Base-by-base conservation (phyloP, 2,797 vertebrate genomes). In the Sus cebifrons region DNA sequence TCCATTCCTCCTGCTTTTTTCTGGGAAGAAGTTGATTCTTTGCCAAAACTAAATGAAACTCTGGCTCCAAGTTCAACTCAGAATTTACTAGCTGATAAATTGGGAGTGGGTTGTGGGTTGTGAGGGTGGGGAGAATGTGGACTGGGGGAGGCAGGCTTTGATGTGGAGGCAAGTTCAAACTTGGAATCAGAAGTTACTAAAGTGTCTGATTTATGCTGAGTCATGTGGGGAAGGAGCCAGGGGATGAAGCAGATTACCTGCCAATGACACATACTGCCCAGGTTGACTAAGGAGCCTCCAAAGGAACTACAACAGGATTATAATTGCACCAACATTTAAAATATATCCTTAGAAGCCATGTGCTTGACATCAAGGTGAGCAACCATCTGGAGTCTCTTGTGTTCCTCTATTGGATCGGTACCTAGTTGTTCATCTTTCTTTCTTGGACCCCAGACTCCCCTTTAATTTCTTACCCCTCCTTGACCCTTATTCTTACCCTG, bases 41-140 rank as follows among this genome's bases (percentile, higher is more conserved):
- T 96, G 96, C 94, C 97, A 98, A 96, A 91, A 90, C 40, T 85
- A 96, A 97, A 96, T 97, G 94, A 96, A 97, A 90, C 70, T 78
- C 84, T 83, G 95, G 94, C 75, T 97, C 93, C 64, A 92, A 92
- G 84, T 95, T 96, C 95, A 97, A 94, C 87, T 95, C 82, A 87
- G 88, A 97, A 97, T 98, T 97, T 97, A 98, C 94, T 96, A 97
- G 96, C 95, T 97, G 96, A 96, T 96, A 97, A 96, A 97, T 88
- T 97, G 68, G 25, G 93, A 94, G 64, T 60, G 40, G 73, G 81
- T 84, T 96, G 81, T 78, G 70, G 71, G 67, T 54, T 74, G 84
- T 86, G 44, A 96, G 90, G 91, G 70, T 68, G 36, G 25, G n/a
- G 52, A 6, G 20, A 60, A 83, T 89, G 25, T 44, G 16, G 16